Conservation (phyloP, 2,797 vertebrate genomes). For the Phataginus tricuspis region DNA sequence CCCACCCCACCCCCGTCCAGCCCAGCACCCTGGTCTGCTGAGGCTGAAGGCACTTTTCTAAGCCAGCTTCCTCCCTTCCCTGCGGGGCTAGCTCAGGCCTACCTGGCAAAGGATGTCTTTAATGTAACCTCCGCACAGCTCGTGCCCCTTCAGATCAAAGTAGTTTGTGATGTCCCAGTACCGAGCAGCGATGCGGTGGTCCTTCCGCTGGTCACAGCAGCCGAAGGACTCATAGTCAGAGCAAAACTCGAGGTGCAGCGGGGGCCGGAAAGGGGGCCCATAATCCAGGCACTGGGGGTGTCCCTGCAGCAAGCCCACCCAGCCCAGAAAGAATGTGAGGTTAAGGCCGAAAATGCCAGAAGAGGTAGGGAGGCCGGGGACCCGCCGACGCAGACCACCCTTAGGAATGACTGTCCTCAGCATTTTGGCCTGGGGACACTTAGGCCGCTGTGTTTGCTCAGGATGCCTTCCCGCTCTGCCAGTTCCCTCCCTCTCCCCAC, state of each 20-base stretch:
- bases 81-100: background rate
- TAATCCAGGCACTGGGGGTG: slow-evolving; percentile 94
- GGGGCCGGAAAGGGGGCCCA: slow-evolving; percentile 89
- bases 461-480: slow-evolving; percentile 52
- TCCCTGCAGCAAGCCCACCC: slow-evolving; percentile 74
- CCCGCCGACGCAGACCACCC: background rate
- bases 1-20: background rate
- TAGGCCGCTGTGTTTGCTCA: slow-evolving; percentile 62
- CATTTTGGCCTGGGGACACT: slow-evolving; percentile 79
- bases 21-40: background rate
- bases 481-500: background rate
- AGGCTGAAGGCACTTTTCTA: background rate
- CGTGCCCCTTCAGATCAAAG: slow-evolving; percentile 81
- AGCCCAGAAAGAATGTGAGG: slow-evolving; percentile 65
- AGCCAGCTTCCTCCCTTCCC: background rate
- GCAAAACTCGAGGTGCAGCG: slow-evolving; percentile 90
- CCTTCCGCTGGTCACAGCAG: slow-evolving; percentile 90
- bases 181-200: slow-evolving; percentile 88
- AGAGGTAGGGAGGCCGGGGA: background rate
- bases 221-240: slow-evolving; percentile 89
- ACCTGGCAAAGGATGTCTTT: slow-evolving; percentile 94
- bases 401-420: slow-evolving; percentile 62
- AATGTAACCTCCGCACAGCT: slow-evolving; percentile 87
- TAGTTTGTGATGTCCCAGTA: slow-evolving; percentile 89
- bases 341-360: background rate